Percentiles rank a stretch among this genome's conserved stretches.
These are phyloP conservation scores for Steinernema khuongi DNA, from an alignment of 1,140 invertebrate species.

Conservation along the genomic window DNA sequence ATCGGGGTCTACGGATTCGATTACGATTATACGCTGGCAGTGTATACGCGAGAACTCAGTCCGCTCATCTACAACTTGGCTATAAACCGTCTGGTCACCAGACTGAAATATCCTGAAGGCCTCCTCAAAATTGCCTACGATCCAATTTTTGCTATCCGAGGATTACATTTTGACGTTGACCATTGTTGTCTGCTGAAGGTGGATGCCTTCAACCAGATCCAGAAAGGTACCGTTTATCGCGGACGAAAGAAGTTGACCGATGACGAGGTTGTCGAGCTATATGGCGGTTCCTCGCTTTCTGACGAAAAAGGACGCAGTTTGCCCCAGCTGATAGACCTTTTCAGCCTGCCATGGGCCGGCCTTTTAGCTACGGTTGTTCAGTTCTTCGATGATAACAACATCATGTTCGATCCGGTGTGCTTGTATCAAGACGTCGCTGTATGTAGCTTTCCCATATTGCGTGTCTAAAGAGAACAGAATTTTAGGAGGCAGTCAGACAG, in stretches of 20 bases:
- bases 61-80: conserved; percentile 85
- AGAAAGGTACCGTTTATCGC: conserved; percentile 83
- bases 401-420: conserved; percentile 89
- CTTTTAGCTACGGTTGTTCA: conserved; percentile 85
- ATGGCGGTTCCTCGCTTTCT: conserved; percentile 68
- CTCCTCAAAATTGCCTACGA: conserved; percentile 77
- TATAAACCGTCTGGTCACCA: conserved; percentile 72
- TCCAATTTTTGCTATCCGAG: conserved; percentile 81
- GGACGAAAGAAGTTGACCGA: conserved; percentile 73
- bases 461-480: conserved; percentile 20
- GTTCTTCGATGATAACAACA: conserved; percentile 80
- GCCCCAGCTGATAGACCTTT: conserved; percentile 76
- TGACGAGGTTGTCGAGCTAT: conserved; percentile 77
- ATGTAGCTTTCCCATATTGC: conserved; percentile 52
- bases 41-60: conserved; percentile 83
- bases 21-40: conserved; percentile 95
- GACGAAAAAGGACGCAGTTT: conserved; percentile 63
- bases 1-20: conserved; percentile 95
- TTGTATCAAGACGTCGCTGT: conserved; percentile 89
- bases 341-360: conserved; percentile 90
- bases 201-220: conserved; percentile 91
- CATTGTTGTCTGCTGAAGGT: conserved; percentile 89
- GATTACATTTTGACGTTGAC: conserved; percentile 90
- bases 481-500: conserved; percentile 63
- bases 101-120: conserved; percentile 78